Evolutionary conservation across 2,797 vertebrate species (phyloP).

Genomic region (Cichlasoma orientale): DNA sequence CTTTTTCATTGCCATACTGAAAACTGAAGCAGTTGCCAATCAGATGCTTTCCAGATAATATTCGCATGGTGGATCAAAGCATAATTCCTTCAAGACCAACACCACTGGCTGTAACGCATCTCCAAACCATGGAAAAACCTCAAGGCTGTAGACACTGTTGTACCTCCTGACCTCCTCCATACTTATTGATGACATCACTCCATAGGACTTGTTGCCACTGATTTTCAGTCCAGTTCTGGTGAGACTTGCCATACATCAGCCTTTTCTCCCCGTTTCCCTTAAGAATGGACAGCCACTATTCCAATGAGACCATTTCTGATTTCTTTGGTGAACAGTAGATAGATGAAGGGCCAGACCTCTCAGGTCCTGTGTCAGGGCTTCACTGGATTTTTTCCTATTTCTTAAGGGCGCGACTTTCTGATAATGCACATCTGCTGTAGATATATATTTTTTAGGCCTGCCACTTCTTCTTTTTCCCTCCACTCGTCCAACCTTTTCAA

Average conservation of each 20-base stretch:
- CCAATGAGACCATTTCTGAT: neutral
- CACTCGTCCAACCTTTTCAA: neutral
- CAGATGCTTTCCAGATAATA: too few relatives aligned
- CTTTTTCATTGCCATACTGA: too few relatives aligned
- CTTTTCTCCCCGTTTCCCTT: neutral
- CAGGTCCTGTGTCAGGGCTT: neutral
- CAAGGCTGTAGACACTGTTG: neutral
- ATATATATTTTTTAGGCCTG: neutral
- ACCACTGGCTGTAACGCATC: neutral
- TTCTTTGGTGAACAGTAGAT: neutral
- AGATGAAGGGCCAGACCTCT: neutral
- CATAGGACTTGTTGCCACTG: too few relatives aligned
- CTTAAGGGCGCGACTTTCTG: too few relatives aligned
- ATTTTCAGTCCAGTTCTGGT: too few relatives aligned
- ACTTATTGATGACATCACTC: too few relatives aligned
- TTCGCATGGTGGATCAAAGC: too few relatives aligned
- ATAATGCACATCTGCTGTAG: too few relatives aligned
- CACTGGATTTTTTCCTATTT: too few relatives aligned
- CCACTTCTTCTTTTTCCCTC: neutral
- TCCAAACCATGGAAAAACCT: neutral
- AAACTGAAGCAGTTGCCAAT: too few relatives aligned
- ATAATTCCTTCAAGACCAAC: neutral
- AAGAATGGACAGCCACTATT: neutral
- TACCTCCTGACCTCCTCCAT: neutral
- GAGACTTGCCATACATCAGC: neutral